Evolutionary conservation across 2,113 vertebrate species (phyloP), one percentile per base, ranked within the genome.

Genomic region (Perccottus glenii): DNA sequence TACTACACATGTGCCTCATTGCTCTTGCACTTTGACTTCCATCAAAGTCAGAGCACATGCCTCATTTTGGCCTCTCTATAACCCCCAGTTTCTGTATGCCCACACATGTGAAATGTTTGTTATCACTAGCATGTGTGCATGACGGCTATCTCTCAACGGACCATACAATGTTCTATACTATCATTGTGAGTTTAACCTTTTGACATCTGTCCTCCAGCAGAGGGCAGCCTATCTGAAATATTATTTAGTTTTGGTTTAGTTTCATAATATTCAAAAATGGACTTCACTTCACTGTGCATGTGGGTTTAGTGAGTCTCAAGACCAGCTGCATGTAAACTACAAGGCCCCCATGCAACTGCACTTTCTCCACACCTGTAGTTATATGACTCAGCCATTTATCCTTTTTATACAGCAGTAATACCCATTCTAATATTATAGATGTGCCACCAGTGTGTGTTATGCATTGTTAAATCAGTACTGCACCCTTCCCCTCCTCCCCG

Each of bases 121-220:
- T 15, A 4, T 16, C 6, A 45, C 14, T 44, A 67, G 51, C 43
- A 60, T 67, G 48, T 50, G 36, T 44, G 12, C 0, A 1, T 46
- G 12, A 19, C 19, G 3, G 1, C 1, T 27, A 27, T 27, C 19
- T 27, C 1, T 27, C 19, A 27, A 27, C 19, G 3, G 19, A 27
- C 19, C 19, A 36, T 32, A 19, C 10, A 3, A 19, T n/a, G 4
- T 35, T 56, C 48, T 47, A 19, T 11, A 6, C 38, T 3, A 27
- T 44, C 10, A 57, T 8, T 55, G 32, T 53, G 16, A 42, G 46
- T 67, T 80, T 61, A 61, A 59, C 55, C 47, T 70, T 67, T 75
- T 80, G 65, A 72, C 77, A 67, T 70, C 5, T 51, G 40, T 73
- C 66, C 79, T 83, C 83, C 83, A 87, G 83, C 75, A 90, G 88